Conservation (phyloP, 2,797 vertebrate species). For the Cuculus canorus region DNA sequence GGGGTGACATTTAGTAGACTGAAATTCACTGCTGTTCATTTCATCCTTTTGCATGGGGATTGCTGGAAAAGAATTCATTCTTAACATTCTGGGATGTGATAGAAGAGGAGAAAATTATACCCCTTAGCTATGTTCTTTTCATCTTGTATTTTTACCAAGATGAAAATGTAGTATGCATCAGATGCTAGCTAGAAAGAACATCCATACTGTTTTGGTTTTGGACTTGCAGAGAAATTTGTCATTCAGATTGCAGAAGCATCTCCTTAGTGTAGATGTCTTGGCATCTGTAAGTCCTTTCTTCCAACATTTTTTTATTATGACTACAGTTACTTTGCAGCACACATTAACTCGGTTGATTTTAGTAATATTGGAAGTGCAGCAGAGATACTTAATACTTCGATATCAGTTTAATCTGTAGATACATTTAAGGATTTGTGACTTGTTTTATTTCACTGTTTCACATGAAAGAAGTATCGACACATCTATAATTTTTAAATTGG, state of each 20-base stretch:
- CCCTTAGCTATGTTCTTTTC: slow-evolving; percentile 51
- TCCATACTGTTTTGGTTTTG: not conserved
- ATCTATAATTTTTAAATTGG: not conserved
- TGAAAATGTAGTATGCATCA: slow-evolving; percentile 21
- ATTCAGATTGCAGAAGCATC: not conserved
- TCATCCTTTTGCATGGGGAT: slow-evolving; percentile 49
- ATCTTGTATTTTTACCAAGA: slow-evolving; percentile 57
- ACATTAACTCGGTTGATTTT: not conserved
- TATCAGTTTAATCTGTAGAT: not conserved
- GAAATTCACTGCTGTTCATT: slow-evolving; percentile 63
- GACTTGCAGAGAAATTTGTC: not conserved
- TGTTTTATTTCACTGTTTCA: not conserved
- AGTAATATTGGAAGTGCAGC: not conserved
- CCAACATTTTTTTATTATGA: not conserved
- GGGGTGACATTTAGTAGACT: slow-evolving; percentile 76
- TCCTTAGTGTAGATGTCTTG: not conserved
- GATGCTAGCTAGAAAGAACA: not conserved
- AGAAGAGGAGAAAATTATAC: slow-evolving; percentile 69
- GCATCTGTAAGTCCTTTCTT: not conserved
- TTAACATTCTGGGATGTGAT: slow-evolving; percentile 69
- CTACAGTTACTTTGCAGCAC: not conserved
- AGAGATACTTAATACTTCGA: not conserved
- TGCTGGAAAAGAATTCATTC: slow-evolving; percentile 21
- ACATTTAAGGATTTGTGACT: not conserved
- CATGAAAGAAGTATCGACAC: not conserved